A percentile compares a stretch with the other conserved stretches of the same genome.
Conservation (phyloP, 2,888 invertebrate genomes). For the Eristalis tenax region DNA sequence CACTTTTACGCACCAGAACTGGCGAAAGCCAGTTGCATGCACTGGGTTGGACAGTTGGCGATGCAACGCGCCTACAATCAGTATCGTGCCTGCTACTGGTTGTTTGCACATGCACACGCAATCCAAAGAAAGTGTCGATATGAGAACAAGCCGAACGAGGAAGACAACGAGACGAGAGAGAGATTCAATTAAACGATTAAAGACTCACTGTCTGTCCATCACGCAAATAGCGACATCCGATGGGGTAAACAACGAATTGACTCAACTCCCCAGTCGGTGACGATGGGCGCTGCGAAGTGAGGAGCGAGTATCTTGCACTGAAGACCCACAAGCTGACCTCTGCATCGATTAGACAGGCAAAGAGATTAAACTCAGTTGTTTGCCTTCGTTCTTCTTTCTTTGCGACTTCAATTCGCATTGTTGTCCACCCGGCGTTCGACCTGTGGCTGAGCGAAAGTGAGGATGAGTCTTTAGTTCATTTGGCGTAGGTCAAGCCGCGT, state of each 20-base stretch:
- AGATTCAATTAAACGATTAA: slow-evolving; percentile 42
- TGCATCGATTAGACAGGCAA: slow-evolving; percentile 35
- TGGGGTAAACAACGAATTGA: neutral
- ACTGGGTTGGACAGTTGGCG: too few species aligned
- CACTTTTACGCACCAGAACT: slow-evolving; percentile 32
- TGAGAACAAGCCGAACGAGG: neutral
- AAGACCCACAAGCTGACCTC: slow-evolving; percentile 33
- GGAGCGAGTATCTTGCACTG: neutral
- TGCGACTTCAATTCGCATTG: neutral
- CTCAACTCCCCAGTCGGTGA: neutral
- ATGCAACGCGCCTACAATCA: neutral
- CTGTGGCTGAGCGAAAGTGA: slow-evolving; percentile 7
- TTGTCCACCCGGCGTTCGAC: neutral
- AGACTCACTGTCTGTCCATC: slow-evolving; percentile 11
- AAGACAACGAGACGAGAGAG: slow-evolving; percentile 2
- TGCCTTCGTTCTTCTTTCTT: neutral
- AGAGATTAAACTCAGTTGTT: slow-evolving; percentile 15
- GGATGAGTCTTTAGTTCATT: neutral
- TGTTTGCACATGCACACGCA: neutral
- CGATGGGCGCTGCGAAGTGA: neutral
- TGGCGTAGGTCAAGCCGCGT: neutral
- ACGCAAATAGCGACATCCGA: slow-evolving; percentile 37
- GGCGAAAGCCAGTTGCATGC: slow-evolving; percentile 14
- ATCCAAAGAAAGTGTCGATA: slow-evolving; percentile 38
- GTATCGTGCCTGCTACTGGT: neutral